These are phyloP conservation scores for Noctua janthina DNA, from an alignment of 2,888 invertebrate species.

Conservation along the genomic window DNA sequence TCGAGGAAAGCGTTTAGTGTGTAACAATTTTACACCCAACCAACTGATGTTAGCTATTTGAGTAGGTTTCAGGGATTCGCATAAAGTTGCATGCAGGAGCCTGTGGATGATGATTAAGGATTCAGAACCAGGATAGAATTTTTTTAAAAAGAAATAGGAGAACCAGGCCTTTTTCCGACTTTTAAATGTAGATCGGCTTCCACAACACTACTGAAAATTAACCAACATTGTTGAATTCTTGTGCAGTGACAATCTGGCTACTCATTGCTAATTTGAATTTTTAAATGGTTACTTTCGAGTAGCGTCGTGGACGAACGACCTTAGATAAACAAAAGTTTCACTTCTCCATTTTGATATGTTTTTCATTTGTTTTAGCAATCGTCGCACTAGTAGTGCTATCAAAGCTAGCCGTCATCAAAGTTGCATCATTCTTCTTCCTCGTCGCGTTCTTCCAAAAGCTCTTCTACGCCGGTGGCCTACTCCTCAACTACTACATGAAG, in stretches of 20 bases:
- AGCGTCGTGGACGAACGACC: not conserved
- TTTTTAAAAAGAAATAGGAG: not conserved
- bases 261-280: not conserved
- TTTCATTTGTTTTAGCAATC: constrained; percentile 78
- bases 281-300: not conserved
- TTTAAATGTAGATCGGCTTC: not conserved
- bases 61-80: no score
- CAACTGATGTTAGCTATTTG: not conserved
- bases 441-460: constrained; percentile 86
- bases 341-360: not conserved
- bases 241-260: not conserved
- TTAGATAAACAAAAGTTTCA: not conserved
- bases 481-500: constrained; percentile 83
- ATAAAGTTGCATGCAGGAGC: not conserved
- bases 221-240: not conserved
- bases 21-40: not conserved
- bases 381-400: constrained; percentile 80
- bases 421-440: constrained; percentile 81
- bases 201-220: no score
- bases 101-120: not conserved
- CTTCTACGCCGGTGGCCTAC: constrained; percentile 79
- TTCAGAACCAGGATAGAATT: not conserved
- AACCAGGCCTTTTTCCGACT: not conserved
- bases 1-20: no score
- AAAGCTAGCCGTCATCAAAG: constrained; percentile 83